phyloP scores from a whole-genome alignment of 37 sponge, comb jelly and placozoan genomes.

The Tethya wilhelma region DNA sequence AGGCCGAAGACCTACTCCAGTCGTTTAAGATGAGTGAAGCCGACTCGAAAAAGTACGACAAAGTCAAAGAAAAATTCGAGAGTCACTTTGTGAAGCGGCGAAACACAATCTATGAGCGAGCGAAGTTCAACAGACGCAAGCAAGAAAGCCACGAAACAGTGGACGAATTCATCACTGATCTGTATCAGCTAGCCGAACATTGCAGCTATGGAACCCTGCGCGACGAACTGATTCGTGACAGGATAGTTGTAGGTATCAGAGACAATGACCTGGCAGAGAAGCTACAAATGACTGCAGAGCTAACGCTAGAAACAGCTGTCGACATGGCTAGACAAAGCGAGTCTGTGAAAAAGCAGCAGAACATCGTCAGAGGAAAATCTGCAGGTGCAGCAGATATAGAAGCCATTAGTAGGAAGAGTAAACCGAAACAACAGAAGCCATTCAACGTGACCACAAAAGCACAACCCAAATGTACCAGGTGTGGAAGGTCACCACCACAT shows the following conservation, averaged over 20 bases:
- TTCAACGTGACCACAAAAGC: neutral
- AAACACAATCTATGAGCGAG: conserved; percentile 16
- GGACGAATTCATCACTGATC: conserved; percentile 43
- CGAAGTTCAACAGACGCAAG: conserved; percentile 34
- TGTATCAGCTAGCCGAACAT: conserved; percentile 35
- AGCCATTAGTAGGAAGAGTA: too few species aligned
- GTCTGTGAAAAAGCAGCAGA: conserved; percentile 38
- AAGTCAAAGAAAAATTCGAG: conserved; percentile 30
- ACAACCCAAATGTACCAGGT: neutral
- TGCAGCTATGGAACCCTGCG: conserved; percentile 33
- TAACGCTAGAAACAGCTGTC: conserved; percentile 38
- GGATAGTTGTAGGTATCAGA: conserved; percentile 33
- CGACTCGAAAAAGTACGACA: conserved; percentile 29
- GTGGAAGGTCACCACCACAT: neutral
- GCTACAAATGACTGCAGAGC: conserved; percentile 22
- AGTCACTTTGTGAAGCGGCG: conserved; percentile 36
- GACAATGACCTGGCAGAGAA: conserved; percentile 45
- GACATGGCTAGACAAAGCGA: conserved; percentile 17
- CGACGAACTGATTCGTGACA: conserved; percentile 59
- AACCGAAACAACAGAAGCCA: too few species aligned
- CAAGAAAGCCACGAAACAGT: conserved; percentile 55
- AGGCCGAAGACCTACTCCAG: conserved; percentile 45
- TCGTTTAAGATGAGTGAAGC: conserved; percentile 33
- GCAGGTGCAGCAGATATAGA: too few species aligned
- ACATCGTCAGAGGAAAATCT: too few species aligned